Percentiles rank a stretch among this genome's conserved stretches.
These are phyloP conservation scores for Iguana delicatissima DNA, from an alignment of 2,797 vertebrate genomes.

Conservation along the genomic window DNA sequence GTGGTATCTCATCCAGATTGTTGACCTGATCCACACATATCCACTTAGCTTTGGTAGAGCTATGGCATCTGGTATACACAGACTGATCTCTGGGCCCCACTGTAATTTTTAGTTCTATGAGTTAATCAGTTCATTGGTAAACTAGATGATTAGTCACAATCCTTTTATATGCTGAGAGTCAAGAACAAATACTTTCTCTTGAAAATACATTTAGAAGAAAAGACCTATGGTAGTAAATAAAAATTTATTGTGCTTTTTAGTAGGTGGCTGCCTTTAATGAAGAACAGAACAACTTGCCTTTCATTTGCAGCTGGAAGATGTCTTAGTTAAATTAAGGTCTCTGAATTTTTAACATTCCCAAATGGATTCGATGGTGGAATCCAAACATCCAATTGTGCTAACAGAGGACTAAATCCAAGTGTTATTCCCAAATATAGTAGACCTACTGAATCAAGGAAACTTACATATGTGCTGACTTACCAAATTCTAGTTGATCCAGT, in stretches of 20 bases:
- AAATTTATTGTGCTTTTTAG: constrained; percentile 61
- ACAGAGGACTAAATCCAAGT: neutral
- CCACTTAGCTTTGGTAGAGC: neutral
- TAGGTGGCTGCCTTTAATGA: constrained; percentile 59
- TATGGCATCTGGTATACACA: neutral
- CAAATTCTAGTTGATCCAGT: too few species aligned
- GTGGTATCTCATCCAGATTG: neutral
- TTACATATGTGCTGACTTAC: too few species aligned
- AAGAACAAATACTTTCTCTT: constrained; percentile 62
- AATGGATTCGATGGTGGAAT: constrained; percentile 72
- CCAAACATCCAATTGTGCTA: constrained; percentile 25
- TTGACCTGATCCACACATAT: neutral
- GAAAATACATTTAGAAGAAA: constrained; percentile 57
- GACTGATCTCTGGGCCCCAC: neutral
- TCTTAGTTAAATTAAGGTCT: constrained; percentile 79
- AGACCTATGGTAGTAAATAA: constrained; percentile 57
- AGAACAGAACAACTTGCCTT: constrained; percentile 66
- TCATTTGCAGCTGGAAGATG: constrained; percentile 82
- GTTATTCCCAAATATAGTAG: too few species aligned
- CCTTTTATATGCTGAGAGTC: neutral
- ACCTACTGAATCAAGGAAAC: too few species aligned
- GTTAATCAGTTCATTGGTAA: neutral
- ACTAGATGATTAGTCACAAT: constrained; percentile 4
- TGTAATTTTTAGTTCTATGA: constrained; percentile 9
- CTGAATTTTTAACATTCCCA: constrained; percentile 74